Percentiles rank a stretch among this genome's conserved stretches.
phyloP scores from a whole-genome alignment of 2,888 invertebrate species.

The Anthrax anthrax region DNA sequence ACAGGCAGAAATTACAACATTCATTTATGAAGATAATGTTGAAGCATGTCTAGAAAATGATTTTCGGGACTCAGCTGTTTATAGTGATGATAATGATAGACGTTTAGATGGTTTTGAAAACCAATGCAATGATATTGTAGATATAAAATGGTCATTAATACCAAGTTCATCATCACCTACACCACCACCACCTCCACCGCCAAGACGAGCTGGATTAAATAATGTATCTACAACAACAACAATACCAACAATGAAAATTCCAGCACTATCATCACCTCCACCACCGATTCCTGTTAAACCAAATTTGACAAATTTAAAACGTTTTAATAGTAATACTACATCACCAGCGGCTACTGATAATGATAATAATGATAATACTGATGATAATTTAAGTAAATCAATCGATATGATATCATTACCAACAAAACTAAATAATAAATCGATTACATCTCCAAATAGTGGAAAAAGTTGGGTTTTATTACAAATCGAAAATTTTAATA shows the following conservation, averaged over 20 bases:
- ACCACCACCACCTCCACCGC: slow-evolving; percentile 15
- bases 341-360: not conserved
- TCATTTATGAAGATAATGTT: slow-evolving; percentile 60
- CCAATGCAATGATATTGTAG: slow-evolving; percentile 9
- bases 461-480: slow-evolving; percentile 31
- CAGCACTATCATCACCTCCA: slow-evolving; percentile 2
- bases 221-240: not conserved
- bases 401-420: not conserved
- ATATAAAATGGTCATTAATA: not conserved
- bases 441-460: not conserved
- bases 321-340: not conserved
- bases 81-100: slow-evolving; percentile 47
- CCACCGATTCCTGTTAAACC: slow-evolving; percentile 12
- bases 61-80: slow-evolving; percentile 71
- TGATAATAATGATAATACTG: no score
- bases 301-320: slow-evolving; percentile 3
- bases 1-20: slow-evolving; percentile 22
- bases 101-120: slow-evolving; percentile 17
- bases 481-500: slow-evolving; percentile 33
- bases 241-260: no score
- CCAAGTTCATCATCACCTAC: slow-evolving; percentile 12
- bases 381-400: not conserved
- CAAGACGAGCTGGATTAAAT: not conserved
- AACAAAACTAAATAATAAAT: no score
- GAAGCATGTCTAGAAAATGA: slow-evolving; percentile 53